Percentiles rank a stretch among this genome's conserved stretches.
phyloP scores from a whole-genome alignment of 1,140 invertebrate genomes.

The Lepidurus packardi region DNA sequence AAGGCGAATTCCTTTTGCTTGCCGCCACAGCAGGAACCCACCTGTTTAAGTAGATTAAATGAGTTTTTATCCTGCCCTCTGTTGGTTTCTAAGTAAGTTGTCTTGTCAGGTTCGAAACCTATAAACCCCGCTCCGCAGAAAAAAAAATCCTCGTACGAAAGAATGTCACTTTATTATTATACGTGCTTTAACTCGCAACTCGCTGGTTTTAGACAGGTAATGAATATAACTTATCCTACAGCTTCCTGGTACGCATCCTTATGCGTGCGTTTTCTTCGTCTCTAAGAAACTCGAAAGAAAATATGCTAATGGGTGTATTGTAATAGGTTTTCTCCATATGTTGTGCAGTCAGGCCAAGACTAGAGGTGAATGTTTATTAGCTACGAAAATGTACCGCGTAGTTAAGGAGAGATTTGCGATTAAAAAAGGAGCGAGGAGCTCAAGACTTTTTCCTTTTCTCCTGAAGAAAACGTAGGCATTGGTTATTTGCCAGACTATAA shows the following conservation, averaged over 20 bases:
- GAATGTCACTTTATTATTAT: background rate
- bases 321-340: background rate
- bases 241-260: background rate
- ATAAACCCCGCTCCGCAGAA: background rate
- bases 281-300: background rate
- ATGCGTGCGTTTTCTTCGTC: background rate
- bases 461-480: no score
- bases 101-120: background rate
- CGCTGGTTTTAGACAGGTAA: background rate
- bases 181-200: background rate
- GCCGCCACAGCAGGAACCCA: conserved; percentile 3
- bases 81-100: background rate
- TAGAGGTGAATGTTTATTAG: background rate
- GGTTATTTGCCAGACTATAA: no score
- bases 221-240: background rate
- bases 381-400: background rate
- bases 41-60: background rate
- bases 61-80: background rate
- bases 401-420: conserved; percentile 18
- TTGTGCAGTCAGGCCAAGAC: background rate
- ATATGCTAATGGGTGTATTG: background rate
- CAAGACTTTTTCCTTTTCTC: background rate
- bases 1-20: background rate
- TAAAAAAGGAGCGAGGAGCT: background rate
- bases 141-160: background rate